Evolutionary conservation across 2,113 vertebrate genomes (phyloP).

Genomic region (Gallinago undulata): DNA sequence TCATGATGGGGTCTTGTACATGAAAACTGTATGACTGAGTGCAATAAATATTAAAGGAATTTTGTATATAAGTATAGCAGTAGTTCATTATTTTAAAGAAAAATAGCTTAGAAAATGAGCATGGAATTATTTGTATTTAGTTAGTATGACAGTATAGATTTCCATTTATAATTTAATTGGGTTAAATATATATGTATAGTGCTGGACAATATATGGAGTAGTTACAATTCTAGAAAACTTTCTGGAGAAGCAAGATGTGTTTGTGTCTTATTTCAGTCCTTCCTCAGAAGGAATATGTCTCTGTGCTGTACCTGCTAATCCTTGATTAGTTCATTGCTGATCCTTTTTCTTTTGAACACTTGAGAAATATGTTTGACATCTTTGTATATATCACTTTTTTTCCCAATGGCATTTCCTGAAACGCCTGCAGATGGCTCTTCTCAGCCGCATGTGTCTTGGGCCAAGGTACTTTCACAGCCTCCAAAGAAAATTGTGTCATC

Average conservation of each 20-base stretch:
- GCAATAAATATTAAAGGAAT: background rate
- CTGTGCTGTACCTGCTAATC: background rate
- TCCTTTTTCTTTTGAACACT: background rate
- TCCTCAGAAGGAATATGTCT: background rate
- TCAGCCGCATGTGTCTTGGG: constrained; percentile 56
- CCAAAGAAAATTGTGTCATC: constrained; percentile 50
- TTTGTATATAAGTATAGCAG: background rate
- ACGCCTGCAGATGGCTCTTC: constrained; percentile 60
- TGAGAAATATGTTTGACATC: background rate
- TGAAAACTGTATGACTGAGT: background rate
- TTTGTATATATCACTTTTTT: constrained; percentile 9
- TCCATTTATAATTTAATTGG: background rate
- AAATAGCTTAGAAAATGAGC: background rate
- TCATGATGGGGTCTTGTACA: background rate
- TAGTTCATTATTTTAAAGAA: background rate
- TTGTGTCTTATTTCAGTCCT: background rate
- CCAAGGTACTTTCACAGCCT: constrained; percentile 55
- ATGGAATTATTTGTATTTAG: background rate
- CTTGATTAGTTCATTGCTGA: background rate
- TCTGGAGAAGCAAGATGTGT: background rate
- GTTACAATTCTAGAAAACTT: background rate
- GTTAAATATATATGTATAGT: background rate
- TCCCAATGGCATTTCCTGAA: constrained; percentile 37
- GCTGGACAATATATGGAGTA: background rate
- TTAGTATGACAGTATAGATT: background rate